Evolutionary conservation across 2,888 invertebrate species (phyloP), one percentile per base, ranked within the genome.

Genomic region (Pyrgus malvae): DNA sequence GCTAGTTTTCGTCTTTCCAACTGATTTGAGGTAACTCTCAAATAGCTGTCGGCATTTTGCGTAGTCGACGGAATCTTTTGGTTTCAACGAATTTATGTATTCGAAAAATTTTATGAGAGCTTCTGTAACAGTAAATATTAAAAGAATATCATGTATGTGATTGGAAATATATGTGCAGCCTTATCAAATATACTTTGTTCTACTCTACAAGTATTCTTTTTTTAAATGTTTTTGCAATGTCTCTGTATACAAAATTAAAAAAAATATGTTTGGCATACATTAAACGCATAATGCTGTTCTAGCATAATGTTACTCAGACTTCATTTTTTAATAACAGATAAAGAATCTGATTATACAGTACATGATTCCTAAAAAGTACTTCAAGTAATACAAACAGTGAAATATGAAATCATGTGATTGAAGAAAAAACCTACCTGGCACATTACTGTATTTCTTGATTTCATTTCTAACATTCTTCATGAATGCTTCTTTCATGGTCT

Each of bases 31-130:
- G 9, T 93, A 96, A 37, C 81, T 81, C 17, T 86, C 79, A 60
- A 97, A 93, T 11, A 95, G 82, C 58, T 92, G 91, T 11, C 92
- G 91, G 60, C 95, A 93, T 74, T 94, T 93, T 0, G 91, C 83
- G 73, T 97, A 97, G 74, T 97, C 93, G 0, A 97, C 96, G 9
- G 79, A 80, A 12, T 94, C 93, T 66, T 95, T 92, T 64, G 94
- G 95, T 60, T 94, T 90, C 66, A 97, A 64, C 31, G 91, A 90
- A 42, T 92, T 88, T 2, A 96, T 91, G 70, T 95, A 93, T 57
- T 93, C 92, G 65, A 96, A 91, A 69, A 92, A 95, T 48, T 93
- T 91, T 8, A 85, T 78, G 0, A 95, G 76, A 12, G 92, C 91
- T 48, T 83, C 94, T 94, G 83, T 55, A 91, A 92, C 8, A 2